Conservation (phyloP, 2,888 invertebrate species). For the Melanargia galathea region DNA sequence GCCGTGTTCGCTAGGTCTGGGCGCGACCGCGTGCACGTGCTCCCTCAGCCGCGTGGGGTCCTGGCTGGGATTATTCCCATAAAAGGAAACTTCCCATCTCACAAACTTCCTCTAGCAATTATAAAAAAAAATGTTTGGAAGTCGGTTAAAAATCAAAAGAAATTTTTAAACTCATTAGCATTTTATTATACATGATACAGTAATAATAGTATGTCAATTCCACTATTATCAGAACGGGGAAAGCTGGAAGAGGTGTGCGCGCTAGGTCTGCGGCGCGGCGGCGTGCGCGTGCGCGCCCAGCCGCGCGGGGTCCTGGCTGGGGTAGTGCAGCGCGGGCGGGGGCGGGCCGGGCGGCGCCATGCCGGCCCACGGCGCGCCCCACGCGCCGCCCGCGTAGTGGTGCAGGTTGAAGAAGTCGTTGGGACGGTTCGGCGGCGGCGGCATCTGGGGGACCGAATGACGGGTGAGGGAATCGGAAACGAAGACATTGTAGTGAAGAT, state of each 20-base stretch:
- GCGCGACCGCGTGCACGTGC: constrained; percentile 69
- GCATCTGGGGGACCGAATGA: constrained; percentile 60
- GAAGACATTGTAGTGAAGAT: no score
- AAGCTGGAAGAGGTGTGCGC: neutral
- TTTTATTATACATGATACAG: no score
- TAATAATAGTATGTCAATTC: neutral
- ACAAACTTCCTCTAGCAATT: no score
- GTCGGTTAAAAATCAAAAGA: no score
- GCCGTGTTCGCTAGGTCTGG: constrained; percentile 57
- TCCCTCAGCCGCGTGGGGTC: constrained; percentile 96
- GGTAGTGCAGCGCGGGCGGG: constrained; percentile 91
- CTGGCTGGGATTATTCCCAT: constrained; percentile 99
- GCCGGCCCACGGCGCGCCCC: constrained; percentile 54
- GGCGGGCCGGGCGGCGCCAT: constrained; percentile 52
- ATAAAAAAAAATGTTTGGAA: no score
- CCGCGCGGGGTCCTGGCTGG: constrained; percentile 97
- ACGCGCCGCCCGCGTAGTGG: constrained; percentile 60
- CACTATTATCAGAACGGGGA: no score
- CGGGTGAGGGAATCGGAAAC: no score
- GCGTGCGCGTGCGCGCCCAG: constrained; percentile 87
- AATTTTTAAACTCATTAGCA: no score
- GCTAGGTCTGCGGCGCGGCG: constrained; percentile 65
- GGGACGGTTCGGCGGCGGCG: constrained; percentile 76
- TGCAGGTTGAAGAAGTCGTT: constrained; percentile 85
- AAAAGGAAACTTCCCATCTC: no score